phyloP scores from a whole-genome alignment of 2,797 vertebrate genomes.

The Bucorvus abyssinicus region DNA sequence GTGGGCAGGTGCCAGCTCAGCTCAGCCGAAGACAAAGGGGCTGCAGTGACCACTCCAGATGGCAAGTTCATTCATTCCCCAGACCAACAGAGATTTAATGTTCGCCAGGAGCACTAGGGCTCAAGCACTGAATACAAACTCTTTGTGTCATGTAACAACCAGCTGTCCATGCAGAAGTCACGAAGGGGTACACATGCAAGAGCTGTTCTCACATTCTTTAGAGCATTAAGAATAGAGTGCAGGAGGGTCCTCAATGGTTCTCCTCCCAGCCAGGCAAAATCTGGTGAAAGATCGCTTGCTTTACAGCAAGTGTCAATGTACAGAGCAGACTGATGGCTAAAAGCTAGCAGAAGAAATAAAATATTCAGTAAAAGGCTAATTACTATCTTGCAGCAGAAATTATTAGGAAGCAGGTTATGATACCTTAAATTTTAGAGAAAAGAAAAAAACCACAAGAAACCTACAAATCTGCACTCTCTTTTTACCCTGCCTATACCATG shows the following conservation, averaged over 20 bases:
- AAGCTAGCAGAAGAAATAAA: background rate
- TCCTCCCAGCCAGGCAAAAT: background rate
- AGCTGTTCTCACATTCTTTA: background rate
- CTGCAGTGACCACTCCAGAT: background rate
- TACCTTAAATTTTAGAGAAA: accelerated
- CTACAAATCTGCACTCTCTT: background rate
- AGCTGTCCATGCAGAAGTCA: background rate
- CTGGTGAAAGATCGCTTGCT: accelerated
- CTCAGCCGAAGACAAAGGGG: background rate
- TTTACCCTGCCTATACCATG: background rate
- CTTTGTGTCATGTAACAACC: background rate
- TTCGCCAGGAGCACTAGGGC: background rate
- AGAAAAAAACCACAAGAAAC: background rate
- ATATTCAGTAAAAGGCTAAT: background rate
- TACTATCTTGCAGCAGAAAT: background rate
- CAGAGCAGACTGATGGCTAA: background rate
- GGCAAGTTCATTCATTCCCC: background rate
- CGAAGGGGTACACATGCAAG: background rate
- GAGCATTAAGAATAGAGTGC: accelerated
- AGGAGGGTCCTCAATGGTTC: background rate
- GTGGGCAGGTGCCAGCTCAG: background rate
- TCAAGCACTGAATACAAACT: background rate
- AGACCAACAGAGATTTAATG: background rate
- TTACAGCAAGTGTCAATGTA: background rate
- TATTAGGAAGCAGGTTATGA: background rate